phyloP scores from a whole-genome alignment of 2,888 invertebrate genomes.

The Choristoneura rosaceana region DNA sequence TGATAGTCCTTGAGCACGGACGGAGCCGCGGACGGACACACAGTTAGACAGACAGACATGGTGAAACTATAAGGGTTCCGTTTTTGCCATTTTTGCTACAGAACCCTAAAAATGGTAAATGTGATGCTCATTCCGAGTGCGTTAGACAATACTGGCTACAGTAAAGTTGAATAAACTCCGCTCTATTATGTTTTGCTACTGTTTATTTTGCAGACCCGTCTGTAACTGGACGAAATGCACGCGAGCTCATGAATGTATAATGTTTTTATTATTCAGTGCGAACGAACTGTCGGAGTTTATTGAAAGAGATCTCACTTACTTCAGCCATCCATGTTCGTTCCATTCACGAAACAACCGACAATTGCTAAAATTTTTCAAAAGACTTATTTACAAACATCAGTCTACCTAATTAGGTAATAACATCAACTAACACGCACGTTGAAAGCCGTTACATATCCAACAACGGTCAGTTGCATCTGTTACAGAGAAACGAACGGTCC shows the following conservation, averaged over 20 bases:
- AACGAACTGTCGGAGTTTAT: conserved; percentile 9
- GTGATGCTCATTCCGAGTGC: too few relatives aligned
- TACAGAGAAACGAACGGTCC: conserved; percentile 7
- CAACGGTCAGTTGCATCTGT: conserved; percentile 18
- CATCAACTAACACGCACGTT: neutral
- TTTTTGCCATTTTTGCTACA: too few relatives aligned
- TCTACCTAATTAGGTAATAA: neutral
- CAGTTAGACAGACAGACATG: too few relatives aligned
- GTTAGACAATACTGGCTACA: too few relatives aligned
- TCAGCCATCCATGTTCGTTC: neutral
- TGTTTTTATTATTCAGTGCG: neutral
- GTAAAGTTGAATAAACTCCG: conserved; percentile 30
- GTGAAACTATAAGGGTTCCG: too few relatives aligned
- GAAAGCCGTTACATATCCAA: neutral
- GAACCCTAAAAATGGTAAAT: too few relatives aligned
- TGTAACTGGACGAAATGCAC: conserved; percentile 29
- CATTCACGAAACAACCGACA: neutral
- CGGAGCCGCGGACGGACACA: too few relatives aligned
- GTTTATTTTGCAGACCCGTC: conserved; percentile 26
- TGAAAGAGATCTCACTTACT: neutral
- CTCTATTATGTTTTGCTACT: neutral
- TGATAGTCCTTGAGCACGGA: too few relatives aligned
- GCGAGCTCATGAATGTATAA: conserved; percentile 18
- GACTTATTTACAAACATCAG: conserved; percentile 15
- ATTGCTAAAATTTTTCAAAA: neutral